Conservation (phyloP, 2,888 invertebrate genomes). For the Operophtera brumata region DNA sequence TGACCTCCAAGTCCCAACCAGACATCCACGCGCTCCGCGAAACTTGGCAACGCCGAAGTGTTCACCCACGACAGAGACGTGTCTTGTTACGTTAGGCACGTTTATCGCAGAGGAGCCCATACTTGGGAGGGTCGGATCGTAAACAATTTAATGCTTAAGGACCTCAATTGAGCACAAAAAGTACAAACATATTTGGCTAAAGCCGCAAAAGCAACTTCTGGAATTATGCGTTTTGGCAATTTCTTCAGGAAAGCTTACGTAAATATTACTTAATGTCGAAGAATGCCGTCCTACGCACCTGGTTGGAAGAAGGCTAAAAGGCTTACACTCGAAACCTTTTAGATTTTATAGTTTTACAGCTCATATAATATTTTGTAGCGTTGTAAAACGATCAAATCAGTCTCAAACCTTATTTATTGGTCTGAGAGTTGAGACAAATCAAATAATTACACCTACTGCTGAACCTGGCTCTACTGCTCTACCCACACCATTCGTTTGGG, state of each 20-base stretch:
- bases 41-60: slow-evolving; percentile 52
- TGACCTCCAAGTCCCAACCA: slow-evolving; percentile 51
- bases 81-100: slow-evolving; percentile 58
- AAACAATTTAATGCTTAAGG: slow-evolving; percentile 55
- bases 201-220: slow-evolving; percentile 13
- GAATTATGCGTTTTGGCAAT: slow-evolving; percentile 13
- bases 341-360: slow-evolving; percentile 15
- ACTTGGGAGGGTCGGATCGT: slow-evolving; percentile 52
- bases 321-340: slow-evolving; percentile 19
- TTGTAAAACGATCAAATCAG: slow-evolving; percentile 26
- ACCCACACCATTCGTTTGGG: background rate
- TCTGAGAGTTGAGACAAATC: slow-evolving; percentile 25
- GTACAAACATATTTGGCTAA: slow-evolving; percentile 39
- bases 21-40: slow-evolving; percentile 58
- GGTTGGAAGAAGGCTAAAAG: slow-evolving; percentile 19
- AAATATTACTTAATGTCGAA: slow-evolving; percentile 30
- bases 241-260: slow-evolving; percentile 18
- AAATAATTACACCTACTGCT: slow-evolving; percentile 2
- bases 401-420: slow-evolving; percentile 15
- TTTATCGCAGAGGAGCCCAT: slow-evolving; percentile 54
- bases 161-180: slow-evolving; percentile 45
- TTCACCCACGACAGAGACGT: slow-evolving; percentile 67
- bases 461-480: background rate
- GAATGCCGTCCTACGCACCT: slow-evolving; percentile 29
- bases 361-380: slow-evolving; percentile 20